These are phyloP conservation scores for Dysmachus trigonus DNA, from an alignment of 2,888 invertebrate species.

Conservation along the genomic window DNA sequence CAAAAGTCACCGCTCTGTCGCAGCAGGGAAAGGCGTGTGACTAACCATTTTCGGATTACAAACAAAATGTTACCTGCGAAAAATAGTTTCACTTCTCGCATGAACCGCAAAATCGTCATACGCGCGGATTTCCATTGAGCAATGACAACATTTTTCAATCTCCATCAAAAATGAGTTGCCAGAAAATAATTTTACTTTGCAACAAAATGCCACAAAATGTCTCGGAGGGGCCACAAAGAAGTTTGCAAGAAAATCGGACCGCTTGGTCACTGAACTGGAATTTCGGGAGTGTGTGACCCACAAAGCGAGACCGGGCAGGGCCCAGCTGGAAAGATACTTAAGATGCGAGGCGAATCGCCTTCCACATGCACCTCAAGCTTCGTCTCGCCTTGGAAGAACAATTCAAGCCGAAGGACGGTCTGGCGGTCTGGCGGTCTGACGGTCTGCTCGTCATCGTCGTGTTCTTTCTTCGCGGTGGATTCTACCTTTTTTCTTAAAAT, in stretches of 20 bases:
- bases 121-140: not conserved
- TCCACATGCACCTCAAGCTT: not conserved
- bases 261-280: conserved; percentile 9
- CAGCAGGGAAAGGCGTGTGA: conserved; percentile 1
- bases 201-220: not conserved
- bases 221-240: not conserved
- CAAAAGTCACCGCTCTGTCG: not conserved
- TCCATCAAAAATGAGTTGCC: not conserved
- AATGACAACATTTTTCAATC: conserved; percentile 3
- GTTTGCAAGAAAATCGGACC: not conserved
- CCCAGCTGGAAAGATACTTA: not conserved
- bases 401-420: not conserved
- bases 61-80: conserved; percentile 10
- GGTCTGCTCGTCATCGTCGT: not conserved
- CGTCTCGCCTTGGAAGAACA: not conserved
- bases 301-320: not conserved
- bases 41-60: conserved; percentile 30
- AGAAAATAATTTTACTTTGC: not conserved
- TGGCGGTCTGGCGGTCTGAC: no score
- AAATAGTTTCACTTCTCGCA: conserved; percentile 32
- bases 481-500: not conserved
- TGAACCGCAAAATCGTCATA: not conserved
- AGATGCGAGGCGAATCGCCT: not conserved
- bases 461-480: conserved; percentile 9
- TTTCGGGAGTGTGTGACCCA: conserved; percentile 20